Evolutionary conservation across 2,888 invertebrate genomes (phyloP).

Genomic region (Oscheius sp.): DNA sequence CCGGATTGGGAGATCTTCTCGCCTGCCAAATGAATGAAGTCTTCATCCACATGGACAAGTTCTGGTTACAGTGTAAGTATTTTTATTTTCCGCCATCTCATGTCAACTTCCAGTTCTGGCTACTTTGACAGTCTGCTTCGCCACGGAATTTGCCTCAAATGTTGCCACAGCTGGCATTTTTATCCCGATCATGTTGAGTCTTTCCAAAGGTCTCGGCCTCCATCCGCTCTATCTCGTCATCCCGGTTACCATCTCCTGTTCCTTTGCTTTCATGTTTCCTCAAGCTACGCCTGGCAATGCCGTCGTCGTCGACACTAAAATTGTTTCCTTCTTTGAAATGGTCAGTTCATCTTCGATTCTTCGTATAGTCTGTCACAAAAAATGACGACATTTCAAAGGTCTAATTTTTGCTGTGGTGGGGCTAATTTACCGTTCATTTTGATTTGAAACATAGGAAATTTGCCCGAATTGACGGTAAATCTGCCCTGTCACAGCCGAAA

Average conservation of each 20-base stretch:
- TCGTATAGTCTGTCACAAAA: too few relatives aligned
- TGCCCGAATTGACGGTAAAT: too few relatives aligned
- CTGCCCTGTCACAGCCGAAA: too few relatives aligned
- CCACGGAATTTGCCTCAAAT: slow-evolving; percentile 61
- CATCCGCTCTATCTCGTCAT: slow-evolving; percentile 74
- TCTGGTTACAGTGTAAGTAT: slow-evolving; percentile 29
- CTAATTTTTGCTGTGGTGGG: too few relatives aligned
- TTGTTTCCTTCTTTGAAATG: slow-evolving; percentile 45
- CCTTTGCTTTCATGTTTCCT: slow-evolving; percentile 76
- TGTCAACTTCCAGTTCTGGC: slow-evolving; percentile 39
- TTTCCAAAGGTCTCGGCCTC: slow-evolving; percentile 16
- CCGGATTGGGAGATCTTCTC: slow-evolving; percentile 45
- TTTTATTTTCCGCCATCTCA: neutral
- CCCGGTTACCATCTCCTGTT: slow-evolving; percentile 73
- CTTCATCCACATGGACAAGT: slow-evolving; percentile 6
- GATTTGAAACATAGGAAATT: too few relatives aligned
- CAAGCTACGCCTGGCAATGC: slow-evolving; percentile 79
- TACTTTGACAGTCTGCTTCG: slow-evolving; percentile 50
- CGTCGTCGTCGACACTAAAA: slow-evolving; percentile 73
- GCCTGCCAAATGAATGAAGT: slow-evolving; percentile 38
- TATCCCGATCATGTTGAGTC: slow-evolving; percentile 47
- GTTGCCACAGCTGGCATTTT: slow-evolving; percentile 61
- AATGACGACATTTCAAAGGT: too few relatives aligned
- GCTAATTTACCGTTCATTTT: too few relatives aligned
- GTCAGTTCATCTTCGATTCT: slow-evolving; percentile 28